Conservation (phyloP, 2,113 vertebrate genomes). For the Pluvialis apricaria region DNA sequence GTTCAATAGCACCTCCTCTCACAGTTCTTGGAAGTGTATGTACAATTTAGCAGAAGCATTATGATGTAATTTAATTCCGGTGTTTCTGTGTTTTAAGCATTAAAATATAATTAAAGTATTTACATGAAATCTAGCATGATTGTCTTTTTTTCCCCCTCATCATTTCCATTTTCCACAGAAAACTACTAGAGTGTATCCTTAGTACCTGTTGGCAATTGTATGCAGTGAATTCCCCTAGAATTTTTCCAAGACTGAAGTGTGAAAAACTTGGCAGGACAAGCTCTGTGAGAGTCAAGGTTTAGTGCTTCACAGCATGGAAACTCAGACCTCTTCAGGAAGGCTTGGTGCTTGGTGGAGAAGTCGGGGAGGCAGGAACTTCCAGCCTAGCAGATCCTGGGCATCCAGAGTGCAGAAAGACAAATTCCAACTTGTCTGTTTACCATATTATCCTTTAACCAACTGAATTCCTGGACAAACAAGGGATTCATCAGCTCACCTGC, state of each 20-base stretch:
- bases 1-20: background rate
- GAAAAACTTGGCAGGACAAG: background rate
- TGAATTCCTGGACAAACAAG: background rate
- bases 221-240: background rate
- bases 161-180: background rate
- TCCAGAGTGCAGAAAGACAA: background rate
- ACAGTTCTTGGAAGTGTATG: background rate
- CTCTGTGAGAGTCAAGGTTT: background rate
- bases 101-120: slow-evolving; percentile 64
- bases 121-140: slow-evolving; percentile 31
- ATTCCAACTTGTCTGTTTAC: background rate
- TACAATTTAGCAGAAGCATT: slow-evolving; percentile 52
- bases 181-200: background rate
- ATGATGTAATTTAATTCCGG: slow-evolving; percentile 56
- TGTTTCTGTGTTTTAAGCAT: slow-evolving; percentile 58
- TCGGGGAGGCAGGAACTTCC: background rate
- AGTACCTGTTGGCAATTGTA: background rate
- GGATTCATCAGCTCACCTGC: background rate
- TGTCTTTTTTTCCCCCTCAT: background rate
- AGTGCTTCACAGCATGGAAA: background rate
- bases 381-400: background rate
- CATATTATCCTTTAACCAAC: background rate
- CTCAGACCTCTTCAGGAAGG: background rate
- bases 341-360: background rate
- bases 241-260: background rate